Base-by-base conservation (phyloP, 2,797 vertebrate species). In the Acanthurus lineatus region DNA sequence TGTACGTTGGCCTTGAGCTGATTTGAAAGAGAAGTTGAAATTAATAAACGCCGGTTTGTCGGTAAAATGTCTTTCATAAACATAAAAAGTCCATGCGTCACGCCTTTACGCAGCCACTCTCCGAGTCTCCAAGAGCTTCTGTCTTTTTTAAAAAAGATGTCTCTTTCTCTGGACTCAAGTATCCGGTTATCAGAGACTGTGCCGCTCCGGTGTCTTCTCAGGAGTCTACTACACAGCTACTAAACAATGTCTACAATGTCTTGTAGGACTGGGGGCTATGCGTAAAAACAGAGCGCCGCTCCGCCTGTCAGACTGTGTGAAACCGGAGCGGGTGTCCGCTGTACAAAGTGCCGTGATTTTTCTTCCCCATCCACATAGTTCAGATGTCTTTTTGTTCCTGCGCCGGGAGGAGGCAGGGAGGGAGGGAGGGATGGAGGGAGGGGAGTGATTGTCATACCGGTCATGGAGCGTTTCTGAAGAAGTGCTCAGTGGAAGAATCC, bases 311-410 rank as follows among this genome's bases (percentile, higher is more conserved):
- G 59, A 79, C 76, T 83, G 8, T 86, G 87, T 94, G 93, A 93
- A 93, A 94, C 87, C 83, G 73, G 91, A 94, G 91, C 79, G 85
- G 69, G 77, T 66, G 83, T 76, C 76, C 80, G 84, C 87, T 79
- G 48, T 58, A 77, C 89, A 86, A 74, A 85, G 87, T 74, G 86
- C 86, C 77, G 83, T 35, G 92, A 89, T 85, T 84, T 87, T 52
- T 88, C 83, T 84, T 84, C 84, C 86, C 79, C 85, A 78, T 91
- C 84, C 81, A 84, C 88, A 88, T 69, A 89, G 91, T 89, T 93
- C 91, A 60, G 57, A 90, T 93, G 88, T 92, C 90, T 90, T 90
- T 92, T 92, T 91, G 90, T 93, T 91, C 81, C 69, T 77, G 83
- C 57, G 83, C 76, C 38, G 54, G 63, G 77, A 81, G 82, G 62